Evolutionary conservation across 2,888 invertebrate genomes (phyloP).

Genomic region (Panopea generosa): DNA sequence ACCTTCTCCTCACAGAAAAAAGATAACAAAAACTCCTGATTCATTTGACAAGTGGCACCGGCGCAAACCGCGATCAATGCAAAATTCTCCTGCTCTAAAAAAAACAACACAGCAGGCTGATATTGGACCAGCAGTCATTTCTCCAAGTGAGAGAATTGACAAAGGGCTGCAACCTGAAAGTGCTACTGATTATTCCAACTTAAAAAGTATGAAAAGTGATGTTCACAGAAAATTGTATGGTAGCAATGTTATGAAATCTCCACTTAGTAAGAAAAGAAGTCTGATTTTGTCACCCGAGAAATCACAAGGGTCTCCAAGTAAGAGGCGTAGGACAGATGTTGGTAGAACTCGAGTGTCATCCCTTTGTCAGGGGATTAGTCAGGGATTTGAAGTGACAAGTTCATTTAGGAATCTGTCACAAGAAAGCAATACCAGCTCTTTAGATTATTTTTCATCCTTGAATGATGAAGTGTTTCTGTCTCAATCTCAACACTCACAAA

Average conservation of each 20-base stretch:
- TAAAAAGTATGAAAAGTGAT: neutral
- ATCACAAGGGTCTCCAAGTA: slow-evolving; percentile 42
- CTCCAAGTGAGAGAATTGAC: slow-evolving; percentile 7
- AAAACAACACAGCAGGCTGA: slow-evolving; percentile 1
- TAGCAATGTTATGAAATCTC: slow-evolving; percentile 5
- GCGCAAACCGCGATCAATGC: slow-evolving; percentile 58
- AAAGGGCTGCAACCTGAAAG: neutral
- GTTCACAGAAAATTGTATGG: neutral
- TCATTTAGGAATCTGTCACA: slow-evolving; percentile 50
- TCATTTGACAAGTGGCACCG: slow-evolving; percentile 74
- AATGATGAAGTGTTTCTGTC: slow-evolving; percentile 71
- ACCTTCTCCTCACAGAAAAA: slow-evolving; percentile 61
- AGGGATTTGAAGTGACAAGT: slow-evolving; percentile 67
- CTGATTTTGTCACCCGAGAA: slow-evolving; percentile 59
- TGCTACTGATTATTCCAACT: neutral
- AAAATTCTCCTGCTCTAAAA: slow-evolving; percentile 36
- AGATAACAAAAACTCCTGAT: slow-evolving; percentile 65
- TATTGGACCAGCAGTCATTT: neutral
- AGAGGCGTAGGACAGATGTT: slow-evolving; percentile 18
- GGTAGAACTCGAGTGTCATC: neutral
- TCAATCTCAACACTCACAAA: slow-evolving; percentile 14
- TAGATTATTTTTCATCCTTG: slow-evolving; percentile 66
- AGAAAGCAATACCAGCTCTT: slow-evolving; percentile 44
- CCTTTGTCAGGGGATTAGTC: slow-evolving; percentile 41
- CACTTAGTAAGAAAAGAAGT: slow-evolving; percentile 50